Evolutionary conservation across 2,888 invertebrate genomes (phyloP), one percentile per base, ranked within the genome.

Genomic region (Gandaritis pyraliata): DNA sequence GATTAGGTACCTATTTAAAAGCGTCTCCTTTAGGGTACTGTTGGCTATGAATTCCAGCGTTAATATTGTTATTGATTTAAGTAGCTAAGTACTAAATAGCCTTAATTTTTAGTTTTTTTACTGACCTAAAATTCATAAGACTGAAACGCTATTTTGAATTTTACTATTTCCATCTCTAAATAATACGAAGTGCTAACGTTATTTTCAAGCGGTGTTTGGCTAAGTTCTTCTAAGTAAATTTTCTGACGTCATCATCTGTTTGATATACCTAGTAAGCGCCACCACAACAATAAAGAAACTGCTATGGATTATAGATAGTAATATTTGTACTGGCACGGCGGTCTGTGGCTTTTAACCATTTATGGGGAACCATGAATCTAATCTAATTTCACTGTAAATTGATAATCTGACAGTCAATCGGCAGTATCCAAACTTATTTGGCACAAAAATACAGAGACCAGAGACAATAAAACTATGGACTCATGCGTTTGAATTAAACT

Each of bases 241-340:
- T 36, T 15, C 7, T 65, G 65, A 67, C 65, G 67, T 65, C 65
- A 67, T 13, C 36, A 53, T 54, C 45, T 54, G 33, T 59, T 58
- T 48, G 38, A 61, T 51, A 54, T 49, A 30, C n/a, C n/a, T 7
- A 33, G 16, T 16, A 67, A 73, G 75, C 74, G 76, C 75, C 75
- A 62, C 60, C 55, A 39, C 58, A 58, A 39, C 58, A 58, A 68
- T 65, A 68, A 69, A 58, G 67, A 60, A 70, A 69, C 58, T 58
- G 47, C 54, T 30, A 64, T 63, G 55, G 75, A 47, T 52, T 30
- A 64, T 63, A 58, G 75, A 75, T 77, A 76, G 71, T 62, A 64
- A 33, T 75, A 68, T 78, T 76, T 76, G 69, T 69, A 55, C 66
- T 70, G 67, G 64, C 51, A 47, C 57, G 65, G 67, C 63, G 68